phyloP scores from a whole-genome alignment of 1,140 invertebrate species.

The Oryzaephilus surinamensis region DNA sequence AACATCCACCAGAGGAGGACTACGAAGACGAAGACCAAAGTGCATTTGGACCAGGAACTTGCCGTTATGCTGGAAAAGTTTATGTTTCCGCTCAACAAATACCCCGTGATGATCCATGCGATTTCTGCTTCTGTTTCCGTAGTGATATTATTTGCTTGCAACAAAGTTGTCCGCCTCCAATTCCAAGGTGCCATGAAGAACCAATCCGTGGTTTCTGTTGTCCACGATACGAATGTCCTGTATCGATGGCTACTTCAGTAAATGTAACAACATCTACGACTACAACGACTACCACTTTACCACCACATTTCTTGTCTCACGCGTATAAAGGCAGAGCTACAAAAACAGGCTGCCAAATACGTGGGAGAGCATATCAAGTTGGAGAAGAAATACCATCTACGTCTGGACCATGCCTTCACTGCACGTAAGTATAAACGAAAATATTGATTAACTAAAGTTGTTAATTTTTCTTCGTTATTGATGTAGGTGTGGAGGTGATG shows the following conservation, averaged over 20 bases:
- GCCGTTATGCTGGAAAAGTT: constrained; percentile 81
- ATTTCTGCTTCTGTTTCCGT: constrained; percentile 95
- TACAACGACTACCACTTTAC: constrained; percentile 74
- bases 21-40: constrained; percentile 61
- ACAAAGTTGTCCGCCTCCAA: constrained; percentile 89
- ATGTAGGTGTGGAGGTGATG: constrained; percentile 74
- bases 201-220: constrained; percentile 89
- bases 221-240: constrained; percentile 86
- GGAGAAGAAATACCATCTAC: constrained; percentile 72
- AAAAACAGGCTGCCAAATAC: constrained; percentile 72
- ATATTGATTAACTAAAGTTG: not conserved
- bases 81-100: constrained; percentile 92
- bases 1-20: constrained; percentile 39
- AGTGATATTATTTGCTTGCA: constrained; percentile 92
- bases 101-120: constrained; percentile 84
- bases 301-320: constrained; percentile 67
- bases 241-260: constrained; percentile 65
- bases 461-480: constrained; percentile 15
- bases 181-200: constrained; percentile 80
- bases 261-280: constrained; percentile 75
- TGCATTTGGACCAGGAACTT: constrained; percentile 75
- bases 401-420: constrained; percentile 82
- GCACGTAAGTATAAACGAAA: constrained; percentile 62
- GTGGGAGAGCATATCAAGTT: constrained; percentile 68
- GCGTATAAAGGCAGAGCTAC: constrained; percentile 62